These are phyloP conservation scores for Encarsia formosa DNA, from an alignment of 2,888 invertebrate species.

Conservation along the genomic window DNA sequence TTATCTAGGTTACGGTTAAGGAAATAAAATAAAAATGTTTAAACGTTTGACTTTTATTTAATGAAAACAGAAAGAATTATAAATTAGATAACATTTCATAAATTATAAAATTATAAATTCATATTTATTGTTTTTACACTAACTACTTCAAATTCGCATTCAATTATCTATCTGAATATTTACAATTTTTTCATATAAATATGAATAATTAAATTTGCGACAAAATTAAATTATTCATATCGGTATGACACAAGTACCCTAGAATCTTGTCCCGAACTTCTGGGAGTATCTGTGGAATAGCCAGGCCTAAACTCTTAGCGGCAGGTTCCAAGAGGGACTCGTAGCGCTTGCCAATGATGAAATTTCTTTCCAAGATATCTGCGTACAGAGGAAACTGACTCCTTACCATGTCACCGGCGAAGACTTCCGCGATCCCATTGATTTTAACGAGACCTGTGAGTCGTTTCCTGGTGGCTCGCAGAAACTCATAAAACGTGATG, in stretches of 20 bases:
- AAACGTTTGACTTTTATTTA: no score
- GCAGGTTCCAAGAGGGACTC: conserved; percentile 1
- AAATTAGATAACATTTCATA: no score
- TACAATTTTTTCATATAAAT: no score
- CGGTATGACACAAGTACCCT: neutral
- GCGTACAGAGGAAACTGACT: conserved; percentile 11
- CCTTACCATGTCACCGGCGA: no score
- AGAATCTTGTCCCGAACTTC: conserved; percentile 4
- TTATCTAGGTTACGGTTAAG: no score
- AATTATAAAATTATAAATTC: no score
- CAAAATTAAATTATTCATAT: conserved; percentile 9
- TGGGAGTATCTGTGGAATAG: neutral
- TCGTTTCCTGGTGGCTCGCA: conserved; percentile 2
- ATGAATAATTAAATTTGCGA: no score
- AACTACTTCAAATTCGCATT: no score
- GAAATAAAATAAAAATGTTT: no score
- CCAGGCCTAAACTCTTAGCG: neutral
- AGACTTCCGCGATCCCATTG: neutral
- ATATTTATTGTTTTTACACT: no score
- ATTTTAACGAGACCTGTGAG: neutral
- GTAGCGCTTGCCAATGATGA: conserved; percentile 1
- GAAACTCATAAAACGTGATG: conserved; percentile 6
- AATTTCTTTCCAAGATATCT: conserved; percentile 10
- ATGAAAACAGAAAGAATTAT: no score
- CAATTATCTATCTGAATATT: no score